Base-by-base conservation (phyloP, 2,888 invertebrate genomes). In the Furcula furcula region DNA sequence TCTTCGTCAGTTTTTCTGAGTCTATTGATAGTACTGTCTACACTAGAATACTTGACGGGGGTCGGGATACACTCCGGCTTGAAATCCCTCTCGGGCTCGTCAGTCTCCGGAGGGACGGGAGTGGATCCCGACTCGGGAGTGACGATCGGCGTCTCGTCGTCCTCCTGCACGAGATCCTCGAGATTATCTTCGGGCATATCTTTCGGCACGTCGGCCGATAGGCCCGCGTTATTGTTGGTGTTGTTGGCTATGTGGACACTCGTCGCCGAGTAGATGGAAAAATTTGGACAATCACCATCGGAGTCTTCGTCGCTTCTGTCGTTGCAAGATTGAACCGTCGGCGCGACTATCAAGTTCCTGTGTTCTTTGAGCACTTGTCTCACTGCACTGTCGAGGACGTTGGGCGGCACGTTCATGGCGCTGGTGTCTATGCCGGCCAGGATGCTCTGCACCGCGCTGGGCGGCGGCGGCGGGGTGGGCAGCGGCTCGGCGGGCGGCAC, bases 221-320 rank as follows among this genome's bases (percentile, higher is more conserved):
- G 26, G 0, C 26, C 26, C 14, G 26, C 11, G 10, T 11, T 41
- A 40, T 21, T 31, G 40, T 58, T 56, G 14, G 51, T 7, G 41
- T 86, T 90, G 51, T 92, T 90, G 0, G 94, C 94, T 31, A 94
- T 91, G 51, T 93, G 93, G 65, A 95, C 93, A 40, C 95, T 95
- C 56, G 94, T 92, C 5, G 94, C 93, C 0, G 96, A 96, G 77
- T 96, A 96, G 49, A 96, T 94, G 7, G 94, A 94, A 73, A 95
- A 95, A 75, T 96, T 96, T 3, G 96, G 96, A 74, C 95, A 96
- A 55, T 94, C 94, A 1, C 94, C 93, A 34, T 91, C 92, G 10
- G 90, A 90, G 30, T 80, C 83, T 7, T 79, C 80, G 40, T 84
- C 83, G 40, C 88, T 89, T 27, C 76, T 70, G 30, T 66, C 73